phyloP scores from a whole-genome alignment of 2,888 invertebrate species.

The Nomada fabriciana region DNA sequence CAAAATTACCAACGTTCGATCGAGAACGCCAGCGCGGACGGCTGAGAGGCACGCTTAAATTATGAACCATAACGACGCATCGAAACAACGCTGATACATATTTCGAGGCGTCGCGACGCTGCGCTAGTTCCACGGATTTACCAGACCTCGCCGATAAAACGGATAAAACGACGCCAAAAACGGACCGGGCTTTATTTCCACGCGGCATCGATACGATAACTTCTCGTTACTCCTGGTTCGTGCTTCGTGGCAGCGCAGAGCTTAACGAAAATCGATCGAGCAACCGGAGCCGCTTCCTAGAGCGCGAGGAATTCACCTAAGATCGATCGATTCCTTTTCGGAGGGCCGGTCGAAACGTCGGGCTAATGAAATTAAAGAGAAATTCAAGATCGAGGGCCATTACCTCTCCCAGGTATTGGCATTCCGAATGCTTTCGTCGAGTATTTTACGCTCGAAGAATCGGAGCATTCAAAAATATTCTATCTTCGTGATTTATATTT shows the following conservation, averaged over 20 bases:
- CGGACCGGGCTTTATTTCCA: constrained; percentile 32
- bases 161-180: constrained; percentile 44
- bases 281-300: background rate
- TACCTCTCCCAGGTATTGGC: constrained; percentile 9
- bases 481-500: no score
- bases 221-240: constrained; percentile 47
- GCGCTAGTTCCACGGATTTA: constrained; percentile 32
- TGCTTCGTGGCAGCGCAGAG: constrained; percentile 5
- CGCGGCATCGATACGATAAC: constrained; percentile 39
- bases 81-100: constrained; percentile 42
- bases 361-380: constrained; percentile 49
- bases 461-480: no score
- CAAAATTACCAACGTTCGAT: constrained; percentile 45
- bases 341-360: constrained; percentile 10
- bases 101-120: constrained; percentile 35
- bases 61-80: constrained; percentile 11
- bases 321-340: constrained; percentile 28
- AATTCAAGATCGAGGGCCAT: constrained; percentile 27
- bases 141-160: constrained; percentile 23
- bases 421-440: constrained; percentile 10
- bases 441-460: background rate
- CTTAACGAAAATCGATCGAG: constrained; percentile 48
- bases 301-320: constrained; percentile 8
- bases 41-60: constrained; percentile 21
- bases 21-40: background rate